A percentile compares a stretch with the other conserved stretches of the same genome.
Evolutionary conservation across 2,888 invertebrate species (phyloP).

Genomic region (Blera fallax): DNA sequence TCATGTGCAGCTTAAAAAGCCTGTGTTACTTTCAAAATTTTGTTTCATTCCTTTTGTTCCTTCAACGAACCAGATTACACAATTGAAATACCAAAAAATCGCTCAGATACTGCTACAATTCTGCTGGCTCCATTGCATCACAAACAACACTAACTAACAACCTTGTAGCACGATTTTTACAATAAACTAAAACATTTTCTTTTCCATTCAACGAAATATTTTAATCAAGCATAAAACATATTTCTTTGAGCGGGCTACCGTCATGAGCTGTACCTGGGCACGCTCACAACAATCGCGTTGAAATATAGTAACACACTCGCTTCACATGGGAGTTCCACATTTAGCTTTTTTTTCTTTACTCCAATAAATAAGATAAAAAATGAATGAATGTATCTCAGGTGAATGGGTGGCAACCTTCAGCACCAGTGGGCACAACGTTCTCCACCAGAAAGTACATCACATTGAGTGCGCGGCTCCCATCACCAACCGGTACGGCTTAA

Average conservation of each 20-base stretch:
- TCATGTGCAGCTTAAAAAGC: neutral
- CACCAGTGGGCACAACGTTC: slow-evolving; percentile 8
- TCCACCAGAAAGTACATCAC: neutral
- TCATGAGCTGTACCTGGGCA: slow-evolving; percentile 32
- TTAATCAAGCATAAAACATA: slow-evolving; percentile 68
- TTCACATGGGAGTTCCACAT: neutral
- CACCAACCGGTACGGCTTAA: neutral
- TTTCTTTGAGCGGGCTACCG: slow-evolving; percentile 36
- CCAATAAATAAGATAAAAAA: slow-evolving; percentile 48
- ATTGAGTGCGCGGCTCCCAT: neutral
- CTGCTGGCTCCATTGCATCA: slow-evolving; percentile 36
- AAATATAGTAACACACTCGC: slow-evolving; percentile 38
- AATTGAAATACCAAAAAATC: slow-evolving; percentile 30
- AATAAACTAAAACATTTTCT: slow-evolving; percentile 46
- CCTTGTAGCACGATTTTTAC: slow-evolving; percentile 62
- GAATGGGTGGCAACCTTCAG: slow-evolving; percentile 65
- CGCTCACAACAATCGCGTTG: slow-evolving; percentile 7
- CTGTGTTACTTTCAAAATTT: slow-evolving; percentile 30
- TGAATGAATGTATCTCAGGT: slow-evolving; percentile 48
- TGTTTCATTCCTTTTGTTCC: slow-evolving; percentile 3
- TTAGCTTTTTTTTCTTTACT: neutral
- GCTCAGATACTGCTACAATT: slow-evolving; percentile 10
- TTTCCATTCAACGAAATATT: slow-evolving; percentile 50
- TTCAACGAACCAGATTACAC: slow-evolving; percentile 1
- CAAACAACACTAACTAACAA: slow-evolving; percentile 30